Evolutionary conservation across 2,113 vertebrate species (phyloP), one percentile per base, ranked within the genome.

Genomic region (Coreoperca whiteheadi): DNA sequence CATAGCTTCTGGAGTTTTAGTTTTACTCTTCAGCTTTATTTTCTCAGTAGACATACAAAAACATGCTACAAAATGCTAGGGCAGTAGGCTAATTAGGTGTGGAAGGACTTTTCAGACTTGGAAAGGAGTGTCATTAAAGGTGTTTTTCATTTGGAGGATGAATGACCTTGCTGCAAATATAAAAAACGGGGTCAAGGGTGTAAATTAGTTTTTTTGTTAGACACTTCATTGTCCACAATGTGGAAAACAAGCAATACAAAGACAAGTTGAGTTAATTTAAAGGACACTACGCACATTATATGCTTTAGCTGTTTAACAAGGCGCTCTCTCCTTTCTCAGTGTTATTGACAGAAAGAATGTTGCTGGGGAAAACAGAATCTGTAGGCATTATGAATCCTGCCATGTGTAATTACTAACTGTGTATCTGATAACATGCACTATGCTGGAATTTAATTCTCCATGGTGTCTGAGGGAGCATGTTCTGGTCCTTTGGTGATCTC

Each of bases 81-180:
- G 46, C 51, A 77, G 60, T 0, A 68, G 54, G 79, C 11, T 85
- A 86, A 89, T 84, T 48, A 63, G 68, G 61, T 70, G 80, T 77
- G 79, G 77, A 66, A 85, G 63, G 69, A 73, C 34, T 76, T 34
- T 81, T 89, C 77, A 76, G 61, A 77, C 66, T 63, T 79, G 23
- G 51, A 70, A 73, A 54, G 79, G 25, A 51, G 46, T 59, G 59
- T 77, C 65, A 60, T 66, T 75, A 74, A 73, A 66, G 50, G 64
- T 60, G 48, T 72, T 66, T 77, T 83, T 81, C 54, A 51, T 74
- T 56, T 48, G 8, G 18, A 68, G 34, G 37, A 34, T 32, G 30
- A 73, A 71, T 69, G 73, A 39, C 53, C 64, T 72, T 8, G n/a
- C 51, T 71, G 41, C 32, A 72, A 69, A 64, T 56, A 56, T 16